Conservation (phyloP, 2,888 invertebrate species). For the Ophioninae sp. region DNA sequence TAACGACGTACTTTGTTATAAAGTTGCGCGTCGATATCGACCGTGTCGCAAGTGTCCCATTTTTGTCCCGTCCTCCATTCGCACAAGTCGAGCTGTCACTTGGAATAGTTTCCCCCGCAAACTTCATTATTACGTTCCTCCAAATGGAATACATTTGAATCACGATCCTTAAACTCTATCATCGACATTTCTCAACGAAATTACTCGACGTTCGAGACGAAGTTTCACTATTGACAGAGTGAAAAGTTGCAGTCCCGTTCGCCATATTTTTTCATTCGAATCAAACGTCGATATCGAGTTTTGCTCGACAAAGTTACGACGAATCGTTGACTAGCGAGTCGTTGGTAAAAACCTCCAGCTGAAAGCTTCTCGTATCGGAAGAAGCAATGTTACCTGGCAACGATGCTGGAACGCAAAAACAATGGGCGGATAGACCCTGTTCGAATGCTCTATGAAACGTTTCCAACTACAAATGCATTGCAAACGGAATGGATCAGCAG, state of each 20-base stretch:
- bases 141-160: not conserved
- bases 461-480: not conserved
- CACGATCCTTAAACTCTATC: not conserved
- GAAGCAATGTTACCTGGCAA: not conserved
- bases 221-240: no score
- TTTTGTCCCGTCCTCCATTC: not conserved
- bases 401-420: not conserved
- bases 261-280: not conserved
- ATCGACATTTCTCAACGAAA: not conserved
- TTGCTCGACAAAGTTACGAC: not conserved
- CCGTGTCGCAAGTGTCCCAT: not conserved
- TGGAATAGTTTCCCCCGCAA: not conserved
- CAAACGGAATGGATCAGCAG: not conserved
- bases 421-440: not conserved
- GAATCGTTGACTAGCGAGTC: not conserved
- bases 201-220: not conserved
- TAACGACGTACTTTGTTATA: slow-evolving; percentile 57
- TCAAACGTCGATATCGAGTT: not conserved
- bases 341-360: not conserved
- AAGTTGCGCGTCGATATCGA: slow-evolving; percentile 26
- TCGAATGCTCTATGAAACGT: not conserved
- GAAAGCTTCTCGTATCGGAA: not conserved
- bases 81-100: not conserved
- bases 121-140: not conserved
- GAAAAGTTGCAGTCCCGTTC: not conserved